A percentile compares a stretch with the other conserved stretches of the same genome.
Conservation (phyloP, 2,888 invertebrate genomes). For the Thymelicus lineola region DNA sequence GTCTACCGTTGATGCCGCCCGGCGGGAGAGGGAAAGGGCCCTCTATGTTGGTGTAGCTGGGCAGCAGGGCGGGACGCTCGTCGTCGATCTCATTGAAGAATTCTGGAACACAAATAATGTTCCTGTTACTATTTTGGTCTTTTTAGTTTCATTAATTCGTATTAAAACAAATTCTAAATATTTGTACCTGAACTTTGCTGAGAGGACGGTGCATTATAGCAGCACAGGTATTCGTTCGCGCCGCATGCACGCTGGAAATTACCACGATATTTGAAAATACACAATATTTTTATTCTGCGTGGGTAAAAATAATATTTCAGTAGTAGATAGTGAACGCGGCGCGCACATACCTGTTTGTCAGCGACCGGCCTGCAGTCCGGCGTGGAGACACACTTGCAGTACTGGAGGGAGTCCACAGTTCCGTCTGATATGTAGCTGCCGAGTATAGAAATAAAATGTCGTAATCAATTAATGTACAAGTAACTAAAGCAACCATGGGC, state of each 20-base stretch:
- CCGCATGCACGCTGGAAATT: slow-evolving; percentile 86
- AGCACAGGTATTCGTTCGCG: slow-evolving; percentile 87
- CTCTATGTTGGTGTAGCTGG: slow-evolving; percentile 52
- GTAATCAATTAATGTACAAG: slow-evolving; percentile 7
- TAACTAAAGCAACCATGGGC: too few species aligned
- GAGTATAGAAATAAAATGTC: slow-evolving; percentile 11
- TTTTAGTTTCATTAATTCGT: too few species aligned
- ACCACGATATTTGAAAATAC: background rate
- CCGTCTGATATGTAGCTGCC: slow-evolving; percentile 51
- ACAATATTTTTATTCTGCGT: too few species aligned
- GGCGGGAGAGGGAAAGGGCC: slow-evolving; percentile 56
- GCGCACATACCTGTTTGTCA: slow-evolving; percentile 55
- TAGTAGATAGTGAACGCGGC: too few species aligned
- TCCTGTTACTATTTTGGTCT: background rate
- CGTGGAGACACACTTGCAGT: slow-evolving; percentile 67
- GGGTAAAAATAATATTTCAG: too few species aligned
- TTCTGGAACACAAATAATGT: slow-evolving; percentile 53
- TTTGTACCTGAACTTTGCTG: slow-evolving; percentile 55
- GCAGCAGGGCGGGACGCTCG: slow-evolving; percentile 61
- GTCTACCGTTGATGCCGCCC: slow-evolving; percentile 37
- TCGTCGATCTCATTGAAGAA: slow-evolving; percentile 71
- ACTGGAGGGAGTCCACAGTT: slow-evolving; percentile 63
- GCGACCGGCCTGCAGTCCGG: slow-evolving; percentile 59
- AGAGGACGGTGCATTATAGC: slow-evolving; percentile 75
- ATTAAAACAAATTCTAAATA: too few species aligned